Base-by-base conservation (phyloP, 2,113 vertebrate genomes). In the Dendrocopos noguchii region DNA sequence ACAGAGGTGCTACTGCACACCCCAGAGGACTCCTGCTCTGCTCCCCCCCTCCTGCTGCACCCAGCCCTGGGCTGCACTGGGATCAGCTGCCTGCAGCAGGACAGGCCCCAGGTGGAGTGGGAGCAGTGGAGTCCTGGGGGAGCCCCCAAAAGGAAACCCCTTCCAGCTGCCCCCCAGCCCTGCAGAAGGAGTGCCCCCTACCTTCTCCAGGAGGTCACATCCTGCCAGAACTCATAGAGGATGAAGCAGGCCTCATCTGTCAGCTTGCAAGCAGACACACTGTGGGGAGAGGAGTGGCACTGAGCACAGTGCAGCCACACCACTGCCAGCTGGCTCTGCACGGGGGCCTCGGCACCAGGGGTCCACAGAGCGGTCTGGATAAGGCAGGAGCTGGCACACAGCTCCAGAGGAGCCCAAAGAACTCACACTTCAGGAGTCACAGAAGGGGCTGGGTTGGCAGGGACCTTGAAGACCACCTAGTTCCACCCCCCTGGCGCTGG, bases 141-240 rank as follows among this genome's bases (percentile, higher is more conserved):
- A 34, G 21, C 20, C 55, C 57, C 9, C 36, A 0, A 10, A 9
- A 47, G 60, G 19, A 53, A 76, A 6, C 3, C 33, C 68, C 57
- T 18, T 1, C 7, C 34, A 63, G n/a, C n/a, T 19, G 34, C 78
- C 44, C 19, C 3, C 22, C 29, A 16, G 47, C 61, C 86, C 57
- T 9, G 0, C 10, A 2, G 25, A 27, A 3, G 7, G 44, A 55
- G 36, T 44, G 12, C 83, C 80, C 31, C 96, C 39, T 95, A 99
- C 99, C 98, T 99, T 97, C 98, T 99, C 99, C 99, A 99, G n/a
- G 99, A 98, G 89, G 98, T 95, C 76, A 98, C 98, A 18, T 99
- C 98, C 97, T 97, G 98, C 99, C 99, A 99, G 97, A 99, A 99
- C 97, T 99, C 99, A 39, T 99, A 99, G 15, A 99, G 97, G 96